Evolutionary conservation across 2,113 vertebrate genomes (phyloP), one percentile per base, ranked within the genome.

Genomic region (Colinus virginianus): DNA sequence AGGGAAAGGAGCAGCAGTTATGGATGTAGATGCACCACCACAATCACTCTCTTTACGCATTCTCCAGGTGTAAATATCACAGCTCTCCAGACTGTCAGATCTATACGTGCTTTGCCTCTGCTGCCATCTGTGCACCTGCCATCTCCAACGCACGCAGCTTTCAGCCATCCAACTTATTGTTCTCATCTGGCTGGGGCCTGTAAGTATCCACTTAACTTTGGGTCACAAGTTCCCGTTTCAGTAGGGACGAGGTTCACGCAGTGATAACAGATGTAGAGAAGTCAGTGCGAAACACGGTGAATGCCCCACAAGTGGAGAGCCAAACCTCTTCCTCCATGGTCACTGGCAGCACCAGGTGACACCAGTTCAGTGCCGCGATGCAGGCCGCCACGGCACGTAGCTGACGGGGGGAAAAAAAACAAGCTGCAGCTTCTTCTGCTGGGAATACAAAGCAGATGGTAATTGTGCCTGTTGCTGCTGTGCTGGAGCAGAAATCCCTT

Each of bases 231-330:
- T 28, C 48, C 46, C 63, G 0, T 11, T 40, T 22, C 23, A 22
- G 48, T 1, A 15, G 1, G 17, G 49, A 20, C 40, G 61, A 6
- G 32, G 28, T 5, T 75, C 56, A 14, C 3, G 22, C 45, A 21
- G 36, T 43, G 20, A 13, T 1, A 25, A 25, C 32, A 19, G 45
- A 19, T 43, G 9, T 16, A 75, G 68, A 18, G 17, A 67, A 58
- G 61, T 3, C 48, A 14, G 1, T 2, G 6, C 1, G 18, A 26
- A 36, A 19, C 16, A 6, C 78, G 1, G 2, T 22, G 81, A 20
- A 6, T 5, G 4, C 7, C 38, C 58, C 9, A 9, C 22, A 8
- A 58, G 46, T 3, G 6, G 32, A 38, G 46, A 32, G 23, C 14
- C 3, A 8, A 16, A 28, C 13, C 15, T 25, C 51, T 28, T 16